Evolutionary conservation across 1,140 invertebrate genomes (phyloP).

Genomic region (Papilio glaucus): DNA sequence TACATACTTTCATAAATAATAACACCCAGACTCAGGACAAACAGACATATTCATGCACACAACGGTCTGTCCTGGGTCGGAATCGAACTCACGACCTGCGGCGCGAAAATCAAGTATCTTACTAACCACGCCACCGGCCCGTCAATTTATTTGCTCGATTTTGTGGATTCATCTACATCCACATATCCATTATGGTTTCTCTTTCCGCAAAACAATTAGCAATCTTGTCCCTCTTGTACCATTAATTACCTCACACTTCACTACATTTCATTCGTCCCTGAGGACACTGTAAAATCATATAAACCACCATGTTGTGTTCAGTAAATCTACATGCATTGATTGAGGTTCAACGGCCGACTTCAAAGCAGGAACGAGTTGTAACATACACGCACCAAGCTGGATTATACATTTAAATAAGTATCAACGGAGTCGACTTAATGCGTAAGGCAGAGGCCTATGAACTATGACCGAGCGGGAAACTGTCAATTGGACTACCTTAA

Average conservation of each 20-base stretch:
- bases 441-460: conserved; percentile 2
- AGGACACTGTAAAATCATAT: neutral
- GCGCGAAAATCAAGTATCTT: no score
- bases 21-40: no score
- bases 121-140: no score
- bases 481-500: neutral
- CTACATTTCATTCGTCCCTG: neutral
- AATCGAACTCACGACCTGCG: no score
- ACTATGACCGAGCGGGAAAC: conserved; percentile 9
- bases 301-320: neutral
- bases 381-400: neutral
- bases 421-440: neutral
- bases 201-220: neutral
- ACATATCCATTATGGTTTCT: neutral
- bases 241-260: neutral
- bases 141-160: no score
- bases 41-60: no score
- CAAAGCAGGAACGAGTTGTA: conserved; percentile 9
- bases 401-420: conserved; percentile 25
- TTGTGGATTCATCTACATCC: no score
- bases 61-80: no score
- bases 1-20: no score
- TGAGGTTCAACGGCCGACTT: neutral
- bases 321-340: conserved; percentile 8
- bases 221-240: neutral